phyloP scores from a whole-genome alignment of 2,888 invertebrate species.

The Drosophila eohydei region DNA sequence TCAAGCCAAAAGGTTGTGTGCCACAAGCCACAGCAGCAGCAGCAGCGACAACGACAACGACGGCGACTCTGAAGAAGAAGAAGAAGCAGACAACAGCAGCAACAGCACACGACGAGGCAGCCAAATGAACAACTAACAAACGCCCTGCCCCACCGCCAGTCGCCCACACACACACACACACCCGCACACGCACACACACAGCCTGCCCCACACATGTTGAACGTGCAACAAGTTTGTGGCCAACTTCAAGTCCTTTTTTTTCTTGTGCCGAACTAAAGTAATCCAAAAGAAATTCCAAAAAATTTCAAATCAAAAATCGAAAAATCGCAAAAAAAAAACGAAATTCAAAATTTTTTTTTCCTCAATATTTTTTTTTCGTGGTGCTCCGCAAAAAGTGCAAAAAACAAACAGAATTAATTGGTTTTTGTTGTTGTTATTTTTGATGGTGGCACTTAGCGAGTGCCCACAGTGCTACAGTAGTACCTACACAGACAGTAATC shows the following conservation, averaged over 20 bases:
- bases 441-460: background rate
- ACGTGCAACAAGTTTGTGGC: slow-evolving; percentile 41
- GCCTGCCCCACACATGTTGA: slow-evolving; percentile 25
- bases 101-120: background rate
- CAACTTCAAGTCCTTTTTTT: slow-evolving; percentile 9
- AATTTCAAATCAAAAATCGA: background rate
- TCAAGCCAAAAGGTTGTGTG: slow-evolving; percentile 71
- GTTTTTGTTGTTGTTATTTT: slow-evolving; percentile 15
- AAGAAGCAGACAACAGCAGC: background rate
- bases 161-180: background rate
- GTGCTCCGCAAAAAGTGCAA: slow-evolving; percentile 26
- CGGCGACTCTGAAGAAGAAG: slow-evolving; percentile 6
- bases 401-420: background rate
- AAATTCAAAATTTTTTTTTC: slow-evolving; percentile 31
- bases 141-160: slow-evolving; percentile 2
- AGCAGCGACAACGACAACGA: slow-evolving; percentile 8
- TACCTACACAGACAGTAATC: slow-evolving; percentile 14
- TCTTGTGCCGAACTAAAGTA: slow-evolving; percentile 22
- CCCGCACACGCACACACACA: slow-evolving; percentile 2
- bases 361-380: slow-evolving; percentile 39
- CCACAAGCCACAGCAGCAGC: slow-evolving; percentile 30
- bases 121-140: slow-evolving; percentile 2
- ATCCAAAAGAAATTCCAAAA: slow-evolving; percentile 13
- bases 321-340: background rate
- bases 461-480: slow-evolving; percentile 8